Evolutionary conservation across 2,888 invertebrate genomes (phyloP).

Genomic region (Encarsia formosa): DNA sequence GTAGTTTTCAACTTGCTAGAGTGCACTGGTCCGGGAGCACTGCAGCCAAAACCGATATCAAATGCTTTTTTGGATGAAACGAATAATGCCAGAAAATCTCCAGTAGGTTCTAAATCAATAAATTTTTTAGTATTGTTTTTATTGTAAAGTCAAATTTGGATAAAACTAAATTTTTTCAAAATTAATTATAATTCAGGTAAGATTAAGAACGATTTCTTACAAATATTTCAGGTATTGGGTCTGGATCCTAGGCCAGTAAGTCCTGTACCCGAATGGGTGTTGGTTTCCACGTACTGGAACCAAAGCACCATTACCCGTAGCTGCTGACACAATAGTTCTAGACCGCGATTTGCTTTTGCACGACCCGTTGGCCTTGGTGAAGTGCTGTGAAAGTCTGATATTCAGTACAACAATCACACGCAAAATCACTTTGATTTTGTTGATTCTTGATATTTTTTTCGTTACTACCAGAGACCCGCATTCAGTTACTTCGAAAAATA

Average conservation of each 20-base stretch:
- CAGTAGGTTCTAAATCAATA: too few relatives aligned
- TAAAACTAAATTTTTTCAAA: too few relatives aligned
- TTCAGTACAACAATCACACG: too few relatives aligned
- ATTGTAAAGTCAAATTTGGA: too few relatives aligned
- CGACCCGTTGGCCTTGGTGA: constrained; percentile 75
- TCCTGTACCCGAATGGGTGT: constrained; percentile 48
- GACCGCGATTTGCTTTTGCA: constrained; percentile 69
- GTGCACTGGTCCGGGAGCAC: constrained; percentile 90
- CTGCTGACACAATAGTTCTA: constrained; percentile 56
- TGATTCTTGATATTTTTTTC: too few relatives aligned
- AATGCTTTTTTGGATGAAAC: constrained; percentile 8
- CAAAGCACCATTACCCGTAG: constrained; percentile 47
- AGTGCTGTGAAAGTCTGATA: constrained; percentile 90
- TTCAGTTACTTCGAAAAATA: too few relatives aligned
- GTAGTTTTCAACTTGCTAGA: constrained; percentile 90
- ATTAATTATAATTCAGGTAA: too few relatives aligned
- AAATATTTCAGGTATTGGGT: constrained; percentile 3
- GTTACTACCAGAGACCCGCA: too few relatives aligned
- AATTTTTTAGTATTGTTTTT: too few relatives aligned
- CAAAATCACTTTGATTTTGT: too few relatives aligned
- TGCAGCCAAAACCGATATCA: constrained; percentile 57
- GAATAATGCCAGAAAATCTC: constrained; percentile 1
- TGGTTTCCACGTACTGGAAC: constrained; percentile 49
- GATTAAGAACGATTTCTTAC: too few relatives aligned
- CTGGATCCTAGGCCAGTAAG: constrained; percentile 44